Conservation (phyloP, 1,140 invertebrate genomes). For the Phortica variegata region DNA sequence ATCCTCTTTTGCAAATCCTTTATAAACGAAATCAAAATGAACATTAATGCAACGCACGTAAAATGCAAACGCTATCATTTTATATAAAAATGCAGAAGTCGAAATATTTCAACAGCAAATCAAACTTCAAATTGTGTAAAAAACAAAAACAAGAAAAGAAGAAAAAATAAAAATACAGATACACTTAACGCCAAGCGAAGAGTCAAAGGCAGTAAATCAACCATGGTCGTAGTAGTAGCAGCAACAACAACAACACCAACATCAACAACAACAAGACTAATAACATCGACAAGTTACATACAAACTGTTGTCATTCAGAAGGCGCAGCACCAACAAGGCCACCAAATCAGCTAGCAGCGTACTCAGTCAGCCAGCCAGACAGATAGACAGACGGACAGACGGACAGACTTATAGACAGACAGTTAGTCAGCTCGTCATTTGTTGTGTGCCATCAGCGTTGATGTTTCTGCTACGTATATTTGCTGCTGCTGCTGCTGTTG, state of each 20-base stretch:
- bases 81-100: constrained; percentile 3
- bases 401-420: too few relatives aligned
- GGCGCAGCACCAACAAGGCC: neutral
- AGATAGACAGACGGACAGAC: neutral
- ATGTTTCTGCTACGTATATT: too few relatives aligned
- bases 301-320: neutral
- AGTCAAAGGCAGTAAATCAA: neutral
- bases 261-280: too few relatives aligned
- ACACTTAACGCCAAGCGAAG: neutral
- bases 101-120: constrained; percentile 1
- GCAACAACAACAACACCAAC: too few relatives aligned
- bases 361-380: too few relatives aligned
- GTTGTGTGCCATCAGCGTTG: too few relatives aligned
- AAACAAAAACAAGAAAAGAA: neutral
- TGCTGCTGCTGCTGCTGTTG: neutral
- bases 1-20: too few relatives aligned
- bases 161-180: neutral
- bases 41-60: too few relatives aligned
- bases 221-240: neutral
- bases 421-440: too few relatives aligned
- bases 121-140: neutral
- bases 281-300: neutral
- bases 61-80: too few relatives aligned
- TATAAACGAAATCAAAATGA: too few relatives aligned
- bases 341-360: too few relatives aligned